Base-by-base conservation (phyloP, 2,888 invertebrate genomes). In the Limulus polyphemus region DNA sequence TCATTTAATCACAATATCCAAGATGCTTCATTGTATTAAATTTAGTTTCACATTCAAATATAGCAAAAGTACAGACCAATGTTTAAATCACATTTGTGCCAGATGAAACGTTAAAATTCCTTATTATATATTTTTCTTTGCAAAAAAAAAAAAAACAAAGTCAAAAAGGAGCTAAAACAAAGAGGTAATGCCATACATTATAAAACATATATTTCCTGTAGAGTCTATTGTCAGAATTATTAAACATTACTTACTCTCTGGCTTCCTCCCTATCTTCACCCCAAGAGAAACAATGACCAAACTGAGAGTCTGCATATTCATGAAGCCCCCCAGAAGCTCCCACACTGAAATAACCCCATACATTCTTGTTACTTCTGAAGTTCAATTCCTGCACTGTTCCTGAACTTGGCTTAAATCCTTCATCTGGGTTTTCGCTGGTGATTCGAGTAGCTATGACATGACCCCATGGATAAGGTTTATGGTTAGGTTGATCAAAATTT, bases 271-370 rank as follows among this genome's bases (percentile, higher is more conserved):
- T 82, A 72, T 94, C 93, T 79, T 98, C 97, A 46, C 99, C 99
- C 93, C 97, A 97, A 0, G 97, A 95, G 80, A 99, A 99, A 77
- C 98, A 95, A 78, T 99, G 99, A 0, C 99, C 99, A 75, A 99
- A 99, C 79, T 99, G 99, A 0, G 98, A 98, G 77, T 99, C 99
- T 0, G 99, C 99, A 76, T 94, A 99, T 79, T 99, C 99, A 78
- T 99, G 99, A 12, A 99, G 82, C 0, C 98, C 98, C 0, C 99
- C 98, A 0, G 94, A 91, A 0, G 97, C 97, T 0, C 92, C 91
- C 62, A 99, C 98, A 72, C 95, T 97, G 81, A 99, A 99, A 78
- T 99, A 99, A 1, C 98, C 99, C 99, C 99, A 99, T 3, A 98
- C 98, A 77, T 99, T 97, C 79, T 97, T 97, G 61, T 93, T 95